Evolutionary conservation across 2,113 vertebrate genomes (phyloP), one percentile per base, ranked within the genome.

Genomic region (Saguinus midas): DNA sequence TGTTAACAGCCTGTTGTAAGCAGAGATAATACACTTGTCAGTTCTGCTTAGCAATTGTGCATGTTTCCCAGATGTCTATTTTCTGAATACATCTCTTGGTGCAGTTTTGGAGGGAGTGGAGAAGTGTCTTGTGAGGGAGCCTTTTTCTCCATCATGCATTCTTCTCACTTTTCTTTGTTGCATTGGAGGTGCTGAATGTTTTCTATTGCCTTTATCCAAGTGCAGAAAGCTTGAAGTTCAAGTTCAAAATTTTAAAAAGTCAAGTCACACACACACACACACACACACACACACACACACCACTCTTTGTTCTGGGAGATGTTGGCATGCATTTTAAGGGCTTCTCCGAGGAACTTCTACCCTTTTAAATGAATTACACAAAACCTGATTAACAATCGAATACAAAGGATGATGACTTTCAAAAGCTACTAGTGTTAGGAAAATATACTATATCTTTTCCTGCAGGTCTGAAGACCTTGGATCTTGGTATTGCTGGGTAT

Each of bases 351-450:
- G 68, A 23, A 23, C 10, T n/a, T 21, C 52, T 95, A 20, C 43
- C 86, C 43, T 97, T 98, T 97, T 35, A 97, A 80, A n/a, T 73
- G 27, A 96, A 91, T 57, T 96, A 86, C 90, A 95, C 40, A 96
- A 96, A 45, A 48, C 73, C 66, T 91, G 70, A 96, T 97, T 96
- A 94, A 96, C 37, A 91, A 57, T 2, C 45, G 5, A 25, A 89
- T 90, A 23, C 55, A 84, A 87, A 97, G 43, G 50, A 97, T 68
- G 92, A 50, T 72, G 37, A 5, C 94, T 95, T 94, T 96, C 35
- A 94, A 96, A 82, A 90, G 21, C 32, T 86, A 12, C 1, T 3
- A 94, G 72, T 92, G 10, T 88, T 64, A 85, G 37, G 2, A 45
- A 55, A 95, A 91, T 73, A 52, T 37, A 21, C 0, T 89, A 16